These are phyloP conservation scores for Bombus ignitus DNA, from an alignment of 1,140 invertebrate genomes.

Conservation along the genomic window DNA sequence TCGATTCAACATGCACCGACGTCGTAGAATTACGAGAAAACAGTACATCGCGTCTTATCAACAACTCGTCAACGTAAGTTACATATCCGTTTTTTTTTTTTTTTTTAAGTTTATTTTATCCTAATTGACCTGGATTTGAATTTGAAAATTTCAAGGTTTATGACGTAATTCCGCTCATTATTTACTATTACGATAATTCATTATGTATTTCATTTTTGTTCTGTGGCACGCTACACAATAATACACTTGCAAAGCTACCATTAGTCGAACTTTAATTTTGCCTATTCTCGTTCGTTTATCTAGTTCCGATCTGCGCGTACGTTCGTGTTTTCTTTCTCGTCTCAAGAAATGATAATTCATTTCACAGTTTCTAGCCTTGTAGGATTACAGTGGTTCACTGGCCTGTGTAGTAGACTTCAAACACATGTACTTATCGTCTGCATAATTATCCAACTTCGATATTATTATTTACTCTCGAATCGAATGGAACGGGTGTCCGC, in stretches of 20 bases:
- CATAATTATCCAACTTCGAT: not conserved
- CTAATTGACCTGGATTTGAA: constrained; percentile 49
- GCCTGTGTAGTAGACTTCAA: constrained; percentile 75
- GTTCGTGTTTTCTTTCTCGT: not conserved
- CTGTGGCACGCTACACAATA: constrained; percentile 9
- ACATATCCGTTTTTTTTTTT: not conserved
- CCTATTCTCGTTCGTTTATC: constrained; percentile 13
- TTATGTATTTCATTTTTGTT: constrained; percentile 5
- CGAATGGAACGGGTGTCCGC: not conserved
- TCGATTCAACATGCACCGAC: constrained; percentile 58
- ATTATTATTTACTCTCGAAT: no score
- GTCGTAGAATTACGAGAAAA: constrained; percentile 38
- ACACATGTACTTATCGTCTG: constrained; percentile 15
- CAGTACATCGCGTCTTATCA: constrained; percentile 33
- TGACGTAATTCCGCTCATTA: not conserved
- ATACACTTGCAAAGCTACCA: constrained; percentile 34
- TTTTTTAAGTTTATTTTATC: constrained; percentile 27
- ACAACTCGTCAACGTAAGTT: constrained; percentile 36
- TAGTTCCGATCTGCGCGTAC: not conserved
- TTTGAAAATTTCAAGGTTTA: constrained; percentile 31
- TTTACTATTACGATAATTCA: not conserved
- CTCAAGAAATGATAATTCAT: constrained; percentile 66
- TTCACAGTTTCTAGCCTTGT: constrained; percentile 77
- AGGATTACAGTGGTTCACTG: constrained; percentile 69
- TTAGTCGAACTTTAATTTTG: constrained; percentile 49